Evolutionary conservation across 2,797 vertebrate genomes (phyloP).

Genomic region (Melanogrammus aeglefinus): DNA sequence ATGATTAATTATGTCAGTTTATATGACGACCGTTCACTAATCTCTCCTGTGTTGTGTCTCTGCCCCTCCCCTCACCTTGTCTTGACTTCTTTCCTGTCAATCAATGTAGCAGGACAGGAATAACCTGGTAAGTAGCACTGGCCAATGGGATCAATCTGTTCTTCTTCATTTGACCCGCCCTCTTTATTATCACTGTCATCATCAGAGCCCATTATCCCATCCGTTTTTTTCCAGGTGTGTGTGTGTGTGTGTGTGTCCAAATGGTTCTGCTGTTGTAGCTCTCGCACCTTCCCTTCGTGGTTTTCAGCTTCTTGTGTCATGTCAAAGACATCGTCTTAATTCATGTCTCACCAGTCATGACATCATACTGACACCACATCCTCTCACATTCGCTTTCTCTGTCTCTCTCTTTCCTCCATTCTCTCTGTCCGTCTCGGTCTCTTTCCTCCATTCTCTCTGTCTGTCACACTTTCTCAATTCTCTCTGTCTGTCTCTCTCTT

Average conservation of each 20-base stretch:
- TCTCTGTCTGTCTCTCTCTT: too few species aligned
- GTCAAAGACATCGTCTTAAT: conserved; percentile 25
- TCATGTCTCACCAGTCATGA: background rate
- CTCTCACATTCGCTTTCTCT: background rate
- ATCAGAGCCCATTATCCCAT: conserved; percentile 29
- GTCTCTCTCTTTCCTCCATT: background rate
- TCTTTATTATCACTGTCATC: conserved; percentile 27
- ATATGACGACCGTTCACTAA: conserved; percentile 54
- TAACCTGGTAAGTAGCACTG: conserved; percentile 91
- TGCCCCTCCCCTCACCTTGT: conserved; percentile 71
- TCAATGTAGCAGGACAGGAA: conserved; percentile 97
- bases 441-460: too few species aligned
- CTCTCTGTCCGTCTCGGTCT: background rate
- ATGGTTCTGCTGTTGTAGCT: background rate
- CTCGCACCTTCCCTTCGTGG: background rate
- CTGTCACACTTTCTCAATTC: too few species aligned
- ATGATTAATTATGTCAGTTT: background rate
- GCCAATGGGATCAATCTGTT: conserved; percentile 54
- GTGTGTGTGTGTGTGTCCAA: background rate
- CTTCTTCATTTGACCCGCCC: conserved; percentile 35
- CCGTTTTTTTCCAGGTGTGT: conserved; percentile 23
- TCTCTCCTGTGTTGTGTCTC: conserved; percentile 48
- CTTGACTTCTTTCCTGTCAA: conserved; percentile 76
- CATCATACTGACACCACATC: background rate
- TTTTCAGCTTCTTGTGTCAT: conserved; percentile 14